Base-by-base conservation (phyloP, 2,888 invertebrate genomes). In the Laspeyria flexula region DNA sequence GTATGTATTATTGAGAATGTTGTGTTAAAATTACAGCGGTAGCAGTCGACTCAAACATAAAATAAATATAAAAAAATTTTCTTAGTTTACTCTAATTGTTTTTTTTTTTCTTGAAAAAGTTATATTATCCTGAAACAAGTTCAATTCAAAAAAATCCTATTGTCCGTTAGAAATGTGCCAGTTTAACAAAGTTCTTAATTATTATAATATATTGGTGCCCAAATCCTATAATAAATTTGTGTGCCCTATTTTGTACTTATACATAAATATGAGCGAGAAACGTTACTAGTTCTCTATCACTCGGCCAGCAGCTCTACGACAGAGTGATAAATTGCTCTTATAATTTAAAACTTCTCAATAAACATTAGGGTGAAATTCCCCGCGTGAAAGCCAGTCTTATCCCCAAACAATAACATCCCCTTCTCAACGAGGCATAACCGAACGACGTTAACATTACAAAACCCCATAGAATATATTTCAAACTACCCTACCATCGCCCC, bases 401-500 rank as follows among this genome's bases (percentile, higher is more conserved):
- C 75, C 79, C 73, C 66, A 70, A 73, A 71, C 70, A 73, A 75
- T 70, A 71, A 72, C 71, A 65, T 72, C 73, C 87, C 89, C 83
- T 76, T 73, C 57, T 75, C 80, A 89, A 90, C 90, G 77, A 91
- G 89, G 81, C 90, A 84, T 87, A 86, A 85, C 90, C 72, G 86
- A 90, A 87, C 75, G 68, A 73, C 74, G 76, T 79, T 76, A 81
- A 79, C 78, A 83, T 84, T 81, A 85, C 81, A 81, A 81, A 75
- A 82, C 83, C 86, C 84, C 71, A 71, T 73, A 62, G 75, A 77
- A 83, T 81, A 82, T 79, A 84, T 85, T 81, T 67, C 44, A 53
- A 74, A 63, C 74, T 65, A 79, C 81, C 82, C 88, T 73, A 69
- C 75, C 74, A 65, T 75, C 49, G 43, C 60, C 68, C 68, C 43